Percentiles rank a stretch among this genome's conserved stretches.
phyloP scores from a whole-genome alignment of 2,113 vertebrate species.

The Potamarius usumacintae region DNA sequence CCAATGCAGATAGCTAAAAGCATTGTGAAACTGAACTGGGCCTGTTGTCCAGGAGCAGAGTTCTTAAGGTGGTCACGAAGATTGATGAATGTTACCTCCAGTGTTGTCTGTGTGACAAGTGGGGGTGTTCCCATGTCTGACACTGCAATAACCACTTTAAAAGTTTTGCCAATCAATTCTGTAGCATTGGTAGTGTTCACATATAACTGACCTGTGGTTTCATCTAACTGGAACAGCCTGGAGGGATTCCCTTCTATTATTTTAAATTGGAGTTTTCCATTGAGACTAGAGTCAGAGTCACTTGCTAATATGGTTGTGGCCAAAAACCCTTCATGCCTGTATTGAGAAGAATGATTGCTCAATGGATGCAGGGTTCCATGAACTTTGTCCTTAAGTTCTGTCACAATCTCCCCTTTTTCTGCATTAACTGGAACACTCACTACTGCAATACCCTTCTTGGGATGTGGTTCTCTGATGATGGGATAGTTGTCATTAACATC shows the following conservation, averaged over 20 bases:
- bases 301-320: conserved; percentile 76
- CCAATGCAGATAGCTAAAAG: conserved; percentile 79
- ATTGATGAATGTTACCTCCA: conserved; percentile 80
- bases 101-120: conserved; percentile 66
- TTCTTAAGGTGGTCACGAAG: conserved; percentile 82
- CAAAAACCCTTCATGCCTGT: conserved; percentile 63
- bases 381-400: conserved; percentile 60
- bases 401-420: conserved; percentile 76
- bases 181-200: conserved; percentile 85
- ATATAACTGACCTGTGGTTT: conserved; percentile 78
- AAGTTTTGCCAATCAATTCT: conserved; percentile 76
- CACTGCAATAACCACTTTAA: conserved; percentile 75
- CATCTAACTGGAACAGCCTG: conserved; percentile 77
- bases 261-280: conserved; percentile 77
- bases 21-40: conserved; percentile 74
- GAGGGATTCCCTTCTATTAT: conserved; percentile 68
- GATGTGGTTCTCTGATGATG: conserved; percentile 72
- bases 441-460: conserved; percentile 73
- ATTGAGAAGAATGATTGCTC: conserved; percentile 38
- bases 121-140: conserved; percentile 78
- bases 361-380: conserved; percentile 23
- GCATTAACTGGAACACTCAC: conserved; percentile 78
- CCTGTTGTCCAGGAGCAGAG: conserved; percentile 62
- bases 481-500: conserved; percentile 88
- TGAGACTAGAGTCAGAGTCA: conserved; percentile 82